A percentile compares a stretch with the other conserved stretches of the same genome.
These are phyloP conservation scores for Rhagium mordax DNA, from an alignment of 2,888 invertebrate species.

Conservation along the genomic window DNA sequence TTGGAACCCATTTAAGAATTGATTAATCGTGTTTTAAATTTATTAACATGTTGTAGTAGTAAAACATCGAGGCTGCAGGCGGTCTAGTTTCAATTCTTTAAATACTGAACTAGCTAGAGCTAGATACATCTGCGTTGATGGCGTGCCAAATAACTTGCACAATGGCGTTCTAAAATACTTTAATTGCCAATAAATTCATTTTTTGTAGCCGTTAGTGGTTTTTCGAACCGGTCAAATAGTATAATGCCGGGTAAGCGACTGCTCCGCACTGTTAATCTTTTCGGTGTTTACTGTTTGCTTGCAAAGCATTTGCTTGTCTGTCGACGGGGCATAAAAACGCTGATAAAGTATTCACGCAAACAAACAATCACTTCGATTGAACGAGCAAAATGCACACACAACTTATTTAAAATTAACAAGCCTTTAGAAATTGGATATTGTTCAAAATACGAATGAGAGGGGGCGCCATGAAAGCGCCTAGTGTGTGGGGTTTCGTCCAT, in stretches of 20 bases:
- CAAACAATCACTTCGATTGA: slow-evolving; percentile 25
- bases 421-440: neutral
- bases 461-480: neutral
- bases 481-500: neutral
- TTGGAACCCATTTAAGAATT: neutral
- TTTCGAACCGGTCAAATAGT: slow-evolving; percentile 19
- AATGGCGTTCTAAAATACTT: slow-evolving; percentile 50
- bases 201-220: slow-evolving; percentile 41
- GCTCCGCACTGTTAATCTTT: slow-evolving; percentile 24
- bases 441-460: neutral
- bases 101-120: slow-evolving; percentile 9
- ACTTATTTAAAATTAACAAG: slow-evolving; percentile 26
- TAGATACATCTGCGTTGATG: slow-evolving; percentile 39
- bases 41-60: neutral
- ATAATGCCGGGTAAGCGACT: slow-evolving; percentile 16
- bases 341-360: slow-evolving; percentile 43
- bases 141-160: slow-evolving; percentile 47
- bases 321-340: slow-evolving; percentile 36
- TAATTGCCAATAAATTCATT: slow-evolving; percentile 53
- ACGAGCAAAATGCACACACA: slow-evolving; percentile 17
- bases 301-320: slow-evolving; percentile 25
- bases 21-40: neutral
- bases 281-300: slow-evolving; percentile 24
- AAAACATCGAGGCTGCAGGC: neutral
- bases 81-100: slow-evolving; percentile 11